Conservation (phyloP, 2,888 invertebrate species). For the Cephus pulcher region DNA sequence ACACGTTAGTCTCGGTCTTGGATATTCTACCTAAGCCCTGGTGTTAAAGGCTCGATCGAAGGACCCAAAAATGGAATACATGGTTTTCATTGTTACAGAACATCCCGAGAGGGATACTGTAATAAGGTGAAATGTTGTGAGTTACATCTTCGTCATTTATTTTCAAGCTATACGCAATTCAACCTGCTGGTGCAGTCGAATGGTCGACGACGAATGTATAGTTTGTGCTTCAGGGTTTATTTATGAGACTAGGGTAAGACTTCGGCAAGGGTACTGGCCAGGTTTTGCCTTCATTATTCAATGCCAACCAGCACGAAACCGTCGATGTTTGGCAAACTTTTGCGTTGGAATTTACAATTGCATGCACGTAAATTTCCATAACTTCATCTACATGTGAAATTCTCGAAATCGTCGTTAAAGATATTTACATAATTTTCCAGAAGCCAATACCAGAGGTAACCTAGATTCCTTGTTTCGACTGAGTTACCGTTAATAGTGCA, state of each 20-base stretch:
- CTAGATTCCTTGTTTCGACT: background rate
- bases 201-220: background rate
- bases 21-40: background rate
- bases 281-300: constrained; percentile 32
- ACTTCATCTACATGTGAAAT: background rate
- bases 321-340: background rate
- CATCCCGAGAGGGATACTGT: background rate
- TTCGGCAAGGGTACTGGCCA: background rate
- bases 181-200: background rate
- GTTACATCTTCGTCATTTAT: background rate
- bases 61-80: background rate
- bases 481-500: background rate
- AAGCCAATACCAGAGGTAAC: background rate
- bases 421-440: no score
- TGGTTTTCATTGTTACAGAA: background rate
- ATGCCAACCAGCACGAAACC: background rate
- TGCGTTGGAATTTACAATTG: background rate
- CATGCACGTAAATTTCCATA: no score
- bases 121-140: background rate
- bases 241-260: constrained; percentile 30
- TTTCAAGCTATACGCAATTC: background rate
- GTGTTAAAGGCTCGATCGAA: background rate
- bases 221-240: constrained; percentile 29
- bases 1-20: background rate
- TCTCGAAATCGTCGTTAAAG: no score